Percentiles rank a stretch among this genome's conserved stretches.
Evolutionary conservation across 2,888 invertebrate genomes (phyloP).

Genomic region (Endomychus coccineus): DNA sequence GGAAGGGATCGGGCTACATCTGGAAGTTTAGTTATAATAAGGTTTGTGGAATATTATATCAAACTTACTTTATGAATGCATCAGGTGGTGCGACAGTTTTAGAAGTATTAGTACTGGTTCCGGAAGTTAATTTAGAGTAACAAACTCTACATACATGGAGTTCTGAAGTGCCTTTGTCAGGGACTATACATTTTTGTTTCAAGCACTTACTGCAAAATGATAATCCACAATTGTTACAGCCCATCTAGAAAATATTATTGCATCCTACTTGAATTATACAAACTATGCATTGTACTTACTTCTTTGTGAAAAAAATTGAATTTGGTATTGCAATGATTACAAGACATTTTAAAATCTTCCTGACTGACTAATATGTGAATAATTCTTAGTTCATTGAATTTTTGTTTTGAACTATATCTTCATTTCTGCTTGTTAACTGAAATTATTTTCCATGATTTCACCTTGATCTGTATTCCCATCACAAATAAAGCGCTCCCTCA

Average conservation of each 20-base stretch:
- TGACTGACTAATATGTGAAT: too few species aligned
- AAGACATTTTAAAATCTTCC: constrained; percentile 64
- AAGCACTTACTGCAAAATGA: constrained; percentile 79
- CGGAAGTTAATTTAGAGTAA: constrained; percentile 39
- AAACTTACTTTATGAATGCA: constrained; percentile 50
- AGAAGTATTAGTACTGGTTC: constrained; percentile 21
- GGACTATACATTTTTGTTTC: constrained; percentile 59
- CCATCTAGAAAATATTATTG: constrained; percentile 53
- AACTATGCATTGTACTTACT: constrained; percentile 42
- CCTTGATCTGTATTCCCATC: too few species aligned
- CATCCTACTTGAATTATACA: constrained; percentile 5
- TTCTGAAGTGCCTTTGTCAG: constrained; percentile 53
- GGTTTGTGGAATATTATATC: not conserved
- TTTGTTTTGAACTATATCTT: too few species aligned
- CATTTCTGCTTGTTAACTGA: too few species aligned
- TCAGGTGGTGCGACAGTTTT: constrained; percentile 47
- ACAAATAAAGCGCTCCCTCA: too few species aligned
- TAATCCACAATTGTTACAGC: constrained; percentile 76
- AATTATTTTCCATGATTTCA: too few species aligned
- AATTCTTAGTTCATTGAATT: too few species aligned
- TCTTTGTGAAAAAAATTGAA: constrained; percentile 68
- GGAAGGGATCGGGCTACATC: constrained; percentile 6
- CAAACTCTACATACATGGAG: constrained; percentile 60
- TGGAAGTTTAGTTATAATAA: not conserved
- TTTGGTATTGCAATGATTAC: constrained; percentile 62